These are phyloP conservation scores for Drosophila takahashii DNA, from an alignment of 1,140 invertebrate species.

Conservation along the genomic window DNA sequence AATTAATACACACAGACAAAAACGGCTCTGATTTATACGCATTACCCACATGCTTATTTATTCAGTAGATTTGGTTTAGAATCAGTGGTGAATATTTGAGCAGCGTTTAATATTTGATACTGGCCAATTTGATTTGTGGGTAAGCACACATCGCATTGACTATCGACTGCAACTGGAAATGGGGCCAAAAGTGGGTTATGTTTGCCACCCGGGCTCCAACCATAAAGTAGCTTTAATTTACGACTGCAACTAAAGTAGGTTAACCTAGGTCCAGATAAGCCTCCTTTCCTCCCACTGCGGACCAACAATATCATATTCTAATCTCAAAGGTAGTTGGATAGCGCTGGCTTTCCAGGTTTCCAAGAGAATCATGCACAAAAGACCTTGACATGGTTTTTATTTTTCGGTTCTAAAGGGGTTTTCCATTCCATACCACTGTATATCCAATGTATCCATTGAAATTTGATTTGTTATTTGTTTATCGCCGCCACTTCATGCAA, in stretches of 20 bases:
- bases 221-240: conserved; percentile 63
- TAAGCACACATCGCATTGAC: conserved; percentile 4
- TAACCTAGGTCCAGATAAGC: conserved; percentile 63
- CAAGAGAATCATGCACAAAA: conserved; percentile 4
- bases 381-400: conserved; percentile 27
- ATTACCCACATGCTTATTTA: conserved; percentile 28
- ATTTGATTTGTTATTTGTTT: conserved; percentile 31
- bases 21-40: conserved; percentile 26
- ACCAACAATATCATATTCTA: conserved; percentile 16
- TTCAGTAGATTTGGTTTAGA: conserved; percentile 28
- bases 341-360: background rate
- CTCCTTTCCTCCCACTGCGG: background rate
- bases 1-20: conserved; percentile 37
- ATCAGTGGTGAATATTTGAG: conserved; percentile 46
- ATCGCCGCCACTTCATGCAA: conserved; percentile 22
- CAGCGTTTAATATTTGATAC: conserved; percentile 53
- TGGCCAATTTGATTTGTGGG: conserved; percentile 23
- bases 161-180: conserved; percentile 11
- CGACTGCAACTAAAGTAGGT: conserved; percentile 60
- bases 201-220: conserved; percentile 41
- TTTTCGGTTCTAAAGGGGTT: background rate
- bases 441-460: conserved; percentile 10
- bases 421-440: conserved; percentile 2
- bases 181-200: conserved; percentile 61
- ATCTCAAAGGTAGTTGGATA: conserved; percentile 18